These are phyloP conservation scores for Thumatha senex DNA, from an alignment of 2,888 invertebrate species.

Conservation along the genomic window DNA sequence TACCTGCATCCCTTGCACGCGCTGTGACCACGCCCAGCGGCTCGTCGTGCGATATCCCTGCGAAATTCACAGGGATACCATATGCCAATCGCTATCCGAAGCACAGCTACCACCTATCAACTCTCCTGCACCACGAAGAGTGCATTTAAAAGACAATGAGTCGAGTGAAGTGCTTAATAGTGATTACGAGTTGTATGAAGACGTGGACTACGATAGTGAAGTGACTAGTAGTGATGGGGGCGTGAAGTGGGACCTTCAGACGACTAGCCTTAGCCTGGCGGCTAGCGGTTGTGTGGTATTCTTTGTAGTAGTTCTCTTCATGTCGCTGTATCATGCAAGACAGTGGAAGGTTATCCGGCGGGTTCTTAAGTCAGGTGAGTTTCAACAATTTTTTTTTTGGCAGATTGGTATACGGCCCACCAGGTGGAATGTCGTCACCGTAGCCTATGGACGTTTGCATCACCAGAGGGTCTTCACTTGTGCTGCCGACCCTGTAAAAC, in stretches of 20 bases:
- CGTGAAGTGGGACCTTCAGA: conserved; percentile 89
- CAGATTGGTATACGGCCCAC: too few species aligned
- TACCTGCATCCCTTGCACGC: conserved; percentile 87
- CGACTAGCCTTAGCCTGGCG: conserved; percentile 87
- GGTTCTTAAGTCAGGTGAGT: conserved; percentile 90
- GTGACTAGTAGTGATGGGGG: conserved; percentile 62
- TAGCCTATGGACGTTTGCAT: too few species aligned
- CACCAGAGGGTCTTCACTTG: too few species aligned
- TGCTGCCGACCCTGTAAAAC: too few species aligned
- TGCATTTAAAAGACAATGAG: conserved; percentile 50
- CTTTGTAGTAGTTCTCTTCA: conserved; percentile 89
- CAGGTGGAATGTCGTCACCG: too few species aligned
- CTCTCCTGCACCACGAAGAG: conserved; percentile 44
- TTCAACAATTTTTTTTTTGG: background rate
- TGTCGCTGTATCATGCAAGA: conserved; percentile 89
- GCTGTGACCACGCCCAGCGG: conserved; percentile 83
- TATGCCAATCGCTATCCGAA: conserved; percentile 88
- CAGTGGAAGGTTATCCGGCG: conserved; percentile 92
- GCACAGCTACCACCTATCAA: conserved; percentile 85
- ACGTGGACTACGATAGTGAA: conserved; percentile 72
- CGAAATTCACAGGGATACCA: conserved; percentile 89
- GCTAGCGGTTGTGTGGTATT: conserved; percentile 90
- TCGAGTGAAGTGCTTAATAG: conserved; percentile 51
- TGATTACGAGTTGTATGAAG: conserved; percentile 74
- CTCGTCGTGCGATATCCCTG: conserved; percentile 88